These are phyloP conservation scores for Seladonia tumulorum DNA, from an alignment of 2,888 invertebrate genomes.

Conservation along the genomic window DNA sequence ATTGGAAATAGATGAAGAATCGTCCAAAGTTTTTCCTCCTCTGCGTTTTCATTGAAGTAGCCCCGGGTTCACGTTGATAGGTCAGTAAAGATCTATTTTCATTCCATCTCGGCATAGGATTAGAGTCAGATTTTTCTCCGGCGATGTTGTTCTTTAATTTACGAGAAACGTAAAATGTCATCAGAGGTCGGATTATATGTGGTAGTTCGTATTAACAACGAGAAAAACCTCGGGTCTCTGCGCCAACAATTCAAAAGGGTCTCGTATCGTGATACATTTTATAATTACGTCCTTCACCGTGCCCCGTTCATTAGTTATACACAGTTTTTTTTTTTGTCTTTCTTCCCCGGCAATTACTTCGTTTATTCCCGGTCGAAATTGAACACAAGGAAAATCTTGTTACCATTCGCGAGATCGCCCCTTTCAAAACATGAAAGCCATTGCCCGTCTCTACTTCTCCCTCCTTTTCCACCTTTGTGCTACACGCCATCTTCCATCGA, in stretches of 20 bases:
- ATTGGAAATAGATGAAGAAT: neutral
- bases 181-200: constrained; percentile 31
- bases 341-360: neutral
- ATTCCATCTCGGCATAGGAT: constrained; percentile 53
- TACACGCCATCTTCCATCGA: neutral
- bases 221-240: neutral
- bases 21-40: neutral
- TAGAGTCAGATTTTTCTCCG: constrained; percentile 50
- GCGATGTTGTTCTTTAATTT: constrained; percentile 50
- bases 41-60: neutral
- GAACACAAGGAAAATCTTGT: neutral
- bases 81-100: constrained; percentile 57
- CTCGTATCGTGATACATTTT: neutral
- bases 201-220: constrained; percentile 12
- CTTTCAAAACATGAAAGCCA: neutral
- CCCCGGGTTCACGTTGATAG: constrained; percentile 3
- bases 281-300: neutral
- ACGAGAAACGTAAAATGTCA: constrained; percentile 38
- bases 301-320: neutral
- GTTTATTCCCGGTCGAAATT: neutral
- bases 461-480: neutral
- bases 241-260: neutral
- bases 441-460: neutral
- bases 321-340: neutral
- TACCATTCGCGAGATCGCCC: neutral